Conservation (phyloP, 2,113 vertebrate genomes). For the Hemiscyllium ocellatum region DNA sequence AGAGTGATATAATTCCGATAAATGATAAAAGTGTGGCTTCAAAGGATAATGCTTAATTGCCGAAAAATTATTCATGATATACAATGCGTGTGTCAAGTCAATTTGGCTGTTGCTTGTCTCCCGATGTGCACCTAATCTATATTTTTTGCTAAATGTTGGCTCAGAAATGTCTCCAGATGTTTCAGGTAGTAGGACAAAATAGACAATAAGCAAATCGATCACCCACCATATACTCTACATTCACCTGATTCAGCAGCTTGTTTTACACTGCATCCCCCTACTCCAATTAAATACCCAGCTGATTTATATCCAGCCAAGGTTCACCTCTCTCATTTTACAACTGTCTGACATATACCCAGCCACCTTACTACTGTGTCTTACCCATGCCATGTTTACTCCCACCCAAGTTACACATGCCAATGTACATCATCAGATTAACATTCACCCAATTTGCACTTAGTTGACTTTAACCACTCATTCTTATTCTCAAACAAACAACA, state of each 20-base stretch:
- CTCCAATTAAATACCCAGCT: too few relatives aligned
- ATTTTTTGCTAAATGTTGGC: background rate
- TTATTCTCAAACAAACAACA: background rate
- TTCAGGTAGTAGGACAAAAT: background rate
- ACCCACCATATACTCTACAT: too few relatives aligned
- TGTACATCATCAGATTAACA: too few relatives aligned
- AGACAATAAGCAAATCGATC: background rate
- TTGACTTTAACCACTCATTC: background rate
- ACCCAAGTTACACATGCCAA: too few relatives aligned
- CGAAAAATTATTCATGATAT: background rate
- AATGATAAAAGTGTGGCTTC: background rate
- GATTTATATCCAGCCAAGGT: too few relatives aligned
- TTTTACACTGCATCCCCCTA: too few relatives aligned
- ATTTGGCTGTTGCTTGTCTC: background rate
- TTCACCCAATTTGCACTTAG: too few relatives aligned
- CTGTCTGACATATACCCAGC: background rate
- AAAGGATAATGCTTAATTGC: background rate
- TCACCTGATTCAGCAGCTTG: too few relatives aligned
- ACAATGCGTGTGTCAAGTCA: background rate
- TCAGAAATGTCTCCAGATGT: background rate
- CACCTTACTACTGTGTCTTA: too few relatives aligned
- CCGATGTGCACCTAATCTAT: background rate
- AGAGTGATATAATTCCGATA: background rate
- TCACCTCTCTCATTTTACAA: background rate
- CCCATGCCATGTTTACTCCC: too few relatives aligned